Evolutionary conservation across 2,797 vertebrate species (phyloP).

Genomic region (Gouania willdenowi): DNA sequence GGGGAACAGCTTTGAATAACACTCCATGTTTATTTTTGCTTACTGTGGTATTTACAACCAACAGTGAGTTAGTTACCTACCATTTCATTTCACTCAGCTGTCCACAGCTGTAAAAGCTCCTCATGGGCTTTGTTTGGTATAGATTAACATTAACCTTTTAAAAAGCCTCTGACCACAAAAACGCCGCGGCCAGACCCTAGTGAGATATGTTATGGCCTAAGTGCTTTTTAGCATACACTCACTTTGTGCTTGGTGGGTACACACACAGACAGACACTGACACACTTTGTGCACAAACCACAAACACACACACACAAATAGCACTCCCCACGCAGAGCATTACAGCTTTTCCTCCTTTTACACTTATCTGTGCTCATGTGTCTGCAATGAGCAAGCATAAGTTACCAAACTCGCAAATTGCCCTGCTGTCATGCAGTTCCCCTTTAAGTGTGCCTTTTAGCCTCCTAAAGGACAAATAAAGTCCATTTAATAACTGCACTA

Average conservation of each 20-base stretch:
- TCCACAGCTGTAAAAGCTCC: slow-evolving; percentile 78
- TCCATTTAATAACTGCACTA: slow-evolving; percentile 85
- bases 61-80: slow-evolving; percentile 69
- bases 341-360: slow-evolving; percentile 75
- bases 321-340: slow-evolving; percentile 51
- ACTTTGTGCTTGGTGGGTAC: slow-evolving; percentile 39
- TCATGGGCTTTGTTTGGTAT: slow-evolving; percentile 79
- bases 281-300: slow-evolving; percentile 15
- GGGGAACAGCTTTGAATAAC: slow-evolving; percentile 40
- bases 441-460: slow-evolving; percentile 81
- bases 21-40: slow-evolving; percentile 56
- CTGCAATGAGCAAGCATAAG: slow-evolving; percentile 67
- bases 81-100: slow-evolving; percentile 77
- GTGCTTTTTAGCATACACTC: slow-evolving; percentile 78
- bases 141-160: slow-evolving; percentile 84
- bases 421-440: slow-evolving; percentile 77
- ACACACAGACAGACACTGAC: slow-evolving; percentile 28
- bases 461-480: slow-evolving; percentile 86
- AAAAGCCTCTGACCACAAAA: slow-evolving; percentile 80
- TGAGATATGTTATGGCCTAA: slow-evolving; percentile 84
- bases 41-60: slow-evolving; percentile 66
- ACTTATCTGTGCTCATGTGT: slow-evolving; percentile 74
- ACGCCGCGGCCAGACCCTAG: slow-evolving; percentile 70
- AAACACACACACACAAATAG: slow-evolving; percentile 26
- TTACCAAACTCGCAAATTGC: slow-evolving; percentile 81